phyloP scores from a whole-genome alignment of 2,113 vertebrate species.

The Cercopithecus mona region DNA sequence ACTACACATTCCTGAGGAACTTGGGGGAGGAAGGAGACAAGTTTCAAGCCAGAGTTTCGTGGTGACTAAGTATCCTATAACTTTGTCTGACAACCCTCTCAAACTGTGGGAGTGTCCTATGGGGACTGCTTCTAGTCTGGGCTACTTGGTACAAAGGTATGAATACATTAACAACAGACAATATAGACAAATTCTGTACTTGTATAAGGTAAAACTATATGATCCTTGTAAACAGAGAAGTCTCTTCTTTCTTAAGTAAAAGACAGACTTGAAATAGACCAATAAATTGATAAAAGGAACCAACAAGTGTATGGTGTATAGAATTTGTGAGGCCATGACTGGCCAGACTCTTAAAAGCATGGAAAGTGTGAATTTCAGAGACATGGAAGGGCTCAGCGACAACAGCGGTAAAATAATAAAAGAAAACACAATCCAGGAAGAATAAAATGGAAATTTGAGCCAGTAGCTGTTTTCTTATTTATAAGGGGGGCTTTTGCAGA shows the following conservation, averaged over 20 bases:
- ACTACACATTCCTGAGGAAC: background rate
- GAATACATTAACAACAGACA: background rate
- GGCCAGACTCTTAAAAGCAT: background rate
- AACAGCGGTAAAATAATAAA: background rate
- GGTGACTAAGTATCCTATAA: background rate
- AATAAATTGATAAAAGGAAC: background rate
- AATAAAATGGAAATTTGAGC: conserved; percentile 21
- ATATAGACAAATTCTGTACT: background rate
- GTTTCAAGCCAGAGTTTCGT: background rate
- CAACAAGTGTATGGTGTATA: background rate
- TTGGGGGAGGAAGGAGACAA: background rate
- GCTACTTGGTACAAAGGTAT: background rate
- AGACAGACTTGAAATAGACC: background rate
- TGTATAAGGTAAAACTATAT: background rate
- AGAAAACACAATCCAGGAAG: conserved; percentile 6
- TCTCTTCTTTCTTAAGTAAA: background rate
- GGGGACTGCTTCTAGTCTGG: background rate
- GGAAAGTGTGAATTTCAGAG: background rate
- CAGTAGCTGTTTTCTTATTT: background rate
- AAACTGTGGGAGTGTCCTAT: background rate
- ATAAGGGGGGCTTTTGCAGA: background rate
- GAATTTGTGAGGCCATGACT: background rate
- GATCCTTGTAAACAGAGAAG: background rate
- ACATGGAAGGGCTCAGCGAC: background rate
- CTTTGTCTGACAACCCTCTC: background rate